These are phyloP conservation scores for Coracopsis vasa DNA, from an alignment of 2,113 vertebrate species.

Conservation along the genomic window DNA sequence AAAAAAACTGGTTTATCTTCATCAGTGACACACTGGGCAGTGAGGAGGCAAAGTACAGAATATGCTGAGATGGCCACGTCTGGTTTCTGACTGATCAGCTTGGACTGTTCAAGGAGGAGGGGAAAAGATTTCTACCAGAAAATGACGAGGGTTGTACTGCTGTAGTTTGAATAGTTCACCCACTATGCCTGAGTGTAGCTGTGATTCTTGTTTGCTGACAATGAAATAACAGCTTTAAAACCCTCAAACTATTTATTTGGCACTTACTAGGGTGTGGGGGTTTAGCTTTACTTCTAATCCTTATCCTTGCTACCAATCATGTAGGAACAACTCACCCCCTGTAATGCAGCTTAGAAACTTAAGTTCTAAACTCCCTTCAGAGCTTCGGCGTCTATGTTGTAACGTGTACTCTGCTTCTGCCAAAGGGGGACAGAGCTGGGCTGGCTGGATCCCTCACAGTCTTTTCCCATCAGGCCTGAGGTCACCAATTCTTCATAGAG, in stretches of 20 bases:
- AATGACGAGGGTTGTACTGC: neutral
- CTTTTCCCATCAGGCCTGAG: neutral
- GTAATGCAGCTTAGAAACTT: neutral
- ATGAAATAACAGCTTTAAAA: neutral
- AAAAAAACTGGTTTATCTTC: neutral
- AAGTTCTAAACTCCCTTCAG: neutral
- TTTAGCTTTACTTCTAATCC: neutral
- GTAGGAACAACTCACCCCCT: neutral
- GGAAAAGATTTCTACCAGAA: neutral
- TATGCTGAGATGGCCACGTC: neutral
- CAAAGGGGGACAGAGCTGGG: neutral
- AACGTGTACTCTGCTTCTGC: neutral
- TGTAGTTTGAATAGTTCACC: slow-evolving; percentile 35
- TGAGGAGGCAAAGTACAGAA: neutral
- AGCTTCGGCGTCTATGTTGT: accelerated
- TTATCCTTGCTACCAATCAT: neutral
- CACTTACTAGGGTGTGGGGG: neutral
- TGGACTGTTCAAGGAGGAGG: neutral
- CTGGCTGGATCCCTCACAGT: neutral
- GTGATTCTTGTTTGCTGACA: neutral
- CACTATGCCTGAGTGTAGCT: neutral
- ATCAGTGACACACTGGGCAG: neutral
- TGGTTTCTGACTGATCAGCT: neutral
- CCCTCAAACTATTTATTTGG: neutral
- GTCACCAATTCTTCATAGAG: neutral